Evolutionary conservation across 2,888 invertebrate species (phyloP), one percentile per base, ranked within the genome.

Genomic region (Hyppa rectilinea): DNA sequence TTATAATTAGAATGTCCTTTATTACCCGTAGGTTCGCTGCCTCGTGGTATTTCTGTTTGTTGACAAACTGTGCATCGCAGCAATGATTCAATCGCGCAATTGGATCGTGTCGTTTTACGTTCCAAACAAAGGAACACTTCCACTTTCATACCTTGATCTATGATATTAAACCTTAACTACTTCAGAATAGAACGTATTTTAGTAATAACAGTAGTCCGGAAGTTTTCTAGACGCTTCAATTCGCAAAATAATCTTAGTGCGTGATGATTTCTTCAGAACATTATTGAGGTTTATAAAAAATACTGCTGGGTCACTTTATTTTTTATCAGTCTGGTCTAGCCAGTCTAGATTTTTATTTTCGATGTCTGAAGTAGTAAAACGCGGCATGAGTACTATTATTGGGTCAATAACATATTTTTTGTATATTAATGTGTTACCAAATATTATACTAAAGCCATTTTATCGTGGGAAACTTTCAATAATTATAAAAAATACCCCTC

Each of bases 41-140:
- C 72, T 70, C 80, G 74, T 70, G 83, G 74, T 89, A 89, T 89
- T 89, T 87, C 86, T 60, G 87, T 68, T 72, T 89, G 85, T 89
- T 89, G 89, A 89, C 86, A 89, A 88, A 89, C 87, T 84, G 62
- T 63, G 66, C 76, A 75, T 79, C 65, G 80, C 73, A 52, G 81
- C 83, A 84, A 85, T 88, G 88, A 88, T 85, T 88, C 87, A 85
- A 87, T 85, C 81, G 71, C 65, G 76, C 81, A 64, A 84, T 80
- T 76, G 78, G 67, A 65, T 78, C 80, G 70, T 71, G 62, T 75
- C 65, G 82, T 49, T 61, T 75, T 79, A 71, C 74, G 72, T 72
- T 47, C 62, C 66, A 78, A 85, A 85, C 85, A 80, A 80, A 71
- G 68, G 59, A 29, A 55, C 45, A 71, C 53, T 55, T 75, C 56